Percentiles rank a stretch among this genome's conserved stretches.
Conservation (phyloP, 2,113 vertebrate genomes). For the Pongo pygmaeus region DNA sequence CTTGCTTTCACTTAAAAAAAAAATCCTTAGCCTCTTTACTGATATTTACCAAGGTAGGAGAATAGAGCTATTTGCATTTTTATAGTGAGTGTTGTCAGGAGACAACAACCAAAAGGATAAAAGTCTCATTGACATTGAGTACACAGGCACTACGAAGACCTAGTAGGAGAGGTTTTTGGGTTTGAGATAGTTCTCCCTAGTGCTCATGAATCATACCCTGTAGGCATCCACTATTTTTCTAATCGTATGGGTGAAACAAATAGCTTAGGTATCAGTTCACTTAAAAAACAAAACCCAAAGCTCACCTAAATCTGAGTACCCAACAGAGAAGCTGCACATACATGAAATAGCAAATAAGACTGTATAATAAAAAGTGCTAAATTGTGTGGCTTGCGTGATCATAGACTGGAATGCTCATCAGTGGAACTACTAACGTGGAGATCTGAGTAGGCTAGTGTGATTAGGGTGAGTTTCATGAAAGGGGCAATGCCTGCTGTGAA, state of each 20-base stretch:
- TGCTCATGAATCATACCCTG: not conserved
- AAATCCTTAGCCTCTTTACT: constrained; percentile 22
- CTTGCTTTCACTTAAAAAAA: not conserved
- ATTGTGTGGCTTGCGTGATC: not conserved
- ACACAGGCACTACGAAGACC: not conserved
- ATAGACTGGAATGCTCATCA: not conserved
- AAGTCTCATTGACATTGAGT: not conserved
- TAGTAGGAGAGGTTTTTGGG: not conserved
- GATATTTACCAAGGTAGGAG: constrained; percentile 13
- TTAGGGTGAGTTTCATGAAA: not conserved
- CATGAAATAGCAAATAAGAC: not conserved
- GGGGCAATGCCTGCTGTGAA: not conserved
- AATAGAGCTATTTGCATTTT: constrained; percentile 33
- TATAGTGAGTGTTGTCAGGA: constrained; percentile 21
- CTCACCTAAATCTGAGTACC: constrained; percentile 25
- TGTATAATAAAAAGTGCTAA: not conserved
- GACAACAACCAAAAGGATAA: not conserved
- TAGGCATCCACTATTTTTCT: constrained; percentile 3
- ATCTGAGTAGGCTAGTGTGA: not conserved
- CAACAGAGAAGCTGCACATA: constrained; percentile 11
- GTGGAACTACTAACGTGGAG: not conserved
- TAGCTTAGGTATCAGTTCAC: constrained; percentile 14
- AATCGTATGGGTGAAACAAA: not conserved
- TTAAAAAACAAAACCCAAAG: constrained; percentile 50
- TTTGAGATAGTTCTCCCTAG: not conserved